Conservation (phyloP, 23 tunicate species). For the Ascidia mentula region DNA sequence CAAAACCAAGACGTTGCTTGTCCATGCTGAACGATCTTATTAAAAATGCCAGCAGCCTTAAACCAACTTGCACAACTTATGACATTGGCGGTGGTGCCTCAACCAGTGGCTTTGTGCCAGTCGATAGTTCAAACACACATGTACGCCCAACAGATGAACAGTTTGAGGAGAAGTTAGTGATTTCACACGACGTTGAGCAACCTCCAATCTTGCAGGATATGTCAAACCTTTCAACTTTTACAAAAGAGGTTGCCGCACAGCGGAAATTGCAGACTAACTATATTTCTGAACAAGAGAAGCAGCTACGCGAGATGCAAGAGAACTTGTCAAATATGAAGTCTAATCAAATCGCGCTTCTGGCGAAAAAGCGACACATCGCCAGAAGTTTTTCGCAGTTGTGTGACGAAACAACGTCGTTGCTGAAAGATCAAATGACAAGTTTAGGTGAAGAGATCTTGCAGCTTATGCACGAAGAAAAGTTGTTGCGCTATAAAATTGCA, state of each 20-base stretch:
- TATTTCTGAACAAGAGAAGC: neutral
- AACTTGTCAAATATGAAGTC: neutral
- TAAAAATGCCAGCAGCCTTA: neutral
- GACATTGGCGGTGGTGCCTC: no score
- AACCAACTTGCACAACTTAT: no score
- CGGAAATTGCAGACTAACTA: constrained; percentile 24
- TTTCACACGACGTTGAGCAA: neutral
- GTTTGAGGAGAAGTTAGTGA: no score
- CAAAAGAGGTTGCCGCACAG: constrained; percentile 26
- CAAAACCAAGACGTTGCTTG: constrained; percentile 21
- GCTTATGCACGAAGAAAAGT: neutral
- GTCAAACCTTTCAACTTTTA: constrained; percentile 36
- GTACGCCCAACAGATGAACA: no score
- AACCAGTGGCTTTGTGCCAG: no score
- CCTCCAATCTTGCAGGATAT: neutral
- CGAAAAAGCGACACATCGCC: neutral
- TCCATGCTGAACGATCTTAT: neutral
- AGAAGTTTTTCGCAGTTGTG: neutral
- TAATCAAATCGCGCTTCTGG: neutral
- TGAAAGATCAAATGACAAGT: neutral
- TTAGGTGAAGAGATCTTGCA: neutral
- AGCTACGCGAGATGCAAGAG: neutral
- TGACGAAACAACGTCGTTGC: neutral
- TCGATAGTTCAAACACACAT: no score
- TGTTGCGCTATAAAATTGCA: neutral